A percentile compares a stretch with the other conserved stretches of the same genome.
Evolutionary conservation across 2,888 invertebrate genomes (phyloP).

Genomic region (Apodemia mormo): DNA sequence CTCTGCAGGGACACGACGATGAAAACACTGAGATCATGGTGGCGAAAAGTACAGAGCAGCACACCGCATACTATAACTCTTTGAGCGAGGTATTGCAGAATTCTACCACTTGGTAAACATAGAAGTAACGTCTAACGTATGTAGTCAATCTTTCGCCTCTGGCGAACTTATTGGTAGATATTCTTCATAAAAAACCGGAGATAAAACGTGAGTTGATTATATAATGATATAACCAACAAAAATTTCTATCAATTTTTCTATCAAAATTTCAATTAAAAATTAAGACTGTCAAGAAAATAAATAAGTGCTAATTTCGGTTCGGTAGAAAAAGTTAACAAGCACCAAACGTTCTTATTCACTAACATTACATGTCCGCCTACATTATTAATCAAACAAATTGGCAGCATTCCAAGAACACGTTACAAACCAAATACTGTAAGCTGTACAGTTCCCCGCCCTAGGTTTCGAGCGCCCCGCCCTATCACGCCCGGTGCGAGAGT

Average conservation of each 20-base stretch:
- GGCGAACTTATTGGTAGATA: too few relatives aligned
- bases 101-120: too few relatives aligned
- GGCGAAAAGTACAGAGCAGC: too few relatives aligned
- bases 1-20: too few relatives aligned
- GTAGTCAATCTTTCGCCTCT: too few relatives aligned
- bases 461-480: slow-evolving; percentile 59
- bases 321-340: slow-evolving; percentile 1
- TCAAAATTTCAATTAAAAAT: not conserved
- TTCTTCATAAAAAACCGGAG: too few relatives aligned
- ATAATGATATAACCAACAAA: too few relatives aligned
- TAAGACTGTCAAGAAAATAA: not conserved
- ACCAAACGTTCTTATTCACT: not conserved
- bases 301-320: not conserved
- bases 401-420: slow-evolving; percentile 33
- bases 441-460: slow-evolving; percentile 51
- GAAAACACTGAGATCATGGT: too few relatives aligned
- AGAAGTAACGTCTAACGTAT: too few relatives aligned
- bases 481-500: slow-evolving; percentile 55
- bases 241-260: not conserved
- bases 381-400: slow-evolving; percentile 67
- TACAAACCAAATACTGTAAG: slow-evolving; percentile 48
- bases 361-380: slow-evolving; percentile 38
- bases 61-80: too few relatives aligned
- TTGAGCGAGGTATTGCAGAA: too few relatives aligned
- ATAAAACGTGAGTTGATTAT: too few relatives aligned